phyloP scores from a whole-genome alignment of 2,113 vertebrate genomes.

The Pelecanus crispus region DNA sequence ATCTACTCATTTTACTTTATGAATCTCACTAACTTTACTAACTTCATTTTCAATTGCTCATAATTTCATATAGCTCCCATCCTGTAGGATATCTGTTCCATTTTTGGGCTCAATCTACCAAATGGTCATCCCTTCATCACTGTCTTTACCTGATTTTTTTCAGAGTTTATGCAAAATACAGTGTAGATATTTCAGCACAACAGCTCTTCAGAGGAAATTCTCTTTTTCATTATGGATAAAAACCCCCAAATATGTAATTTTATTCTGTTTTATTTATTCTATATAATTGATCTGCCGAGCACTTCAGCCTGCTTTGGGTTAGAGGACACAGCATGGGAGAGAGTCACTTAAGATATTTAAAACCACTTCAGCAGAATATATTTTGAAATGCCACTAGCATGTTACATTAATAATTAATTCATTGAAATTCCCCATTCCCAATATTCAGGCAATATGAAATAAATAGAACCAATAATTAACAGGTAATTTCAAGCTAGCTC shows the following conservation, averaged over 20 bases:
- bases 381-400: not conserved
- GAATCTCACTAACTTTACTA: not conserved
- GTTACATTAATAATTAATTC: not conserved
- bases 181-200: not conserved
- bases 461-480: not conserved
- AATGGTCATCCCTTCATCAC: not conserved
- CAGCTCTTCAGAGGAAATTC: not conserved
- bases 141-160: not conserved
- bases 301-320: not conserved
- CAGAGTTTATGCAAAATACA: not conserved
- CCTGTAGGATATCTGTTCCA: not conserved
- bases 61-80: not conserved
- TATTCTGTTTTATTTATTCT: not conserved
- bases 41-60: not conserved
- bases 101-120: not conserved
- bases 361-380: not conserved
- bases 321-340: not conserved
- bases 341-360: not conserved
- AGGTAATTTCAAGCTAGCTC: not conserved
- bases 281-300: not conserved
- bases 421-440: not conserved
- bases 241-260: rapidly evolving
- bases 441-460: not conserved
- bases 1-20: not conserved
- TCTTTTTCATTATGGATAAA: not conserved